Evolutionary conservation across 2,888 invertebrate species (phyloP), one percentile per base, ranked within the genome.

Genomic region (Octonoba sinensis): DNA sequence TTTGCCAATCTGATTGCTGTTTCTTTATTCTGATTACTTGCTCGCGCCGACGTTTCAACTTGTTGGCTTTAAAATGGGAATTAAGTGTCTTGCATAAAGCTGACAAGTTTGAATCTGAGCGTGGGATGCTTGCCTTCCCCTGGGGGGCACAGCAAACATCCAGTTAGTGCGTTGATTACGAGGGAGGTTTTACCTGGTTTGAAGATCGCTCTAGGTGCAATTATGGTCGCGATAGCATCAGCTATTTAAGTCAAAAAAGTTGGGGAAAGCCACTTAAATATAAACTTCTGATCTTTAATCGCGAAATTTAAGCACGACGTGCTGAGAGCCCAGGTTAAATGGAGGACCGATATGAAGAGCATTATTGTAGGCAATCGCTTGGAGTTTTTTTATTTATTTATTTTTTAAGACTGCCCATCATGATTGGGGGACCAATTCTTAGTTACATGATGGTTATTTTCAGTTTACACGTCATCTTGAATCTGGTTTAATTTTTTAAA

Each of bases 241-340:
- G 79, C 73, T 81, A 81, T 81, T 81, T 81, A 73, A 69, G 73
- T 46, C 73, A 56, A 69, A 67, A 73, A 81, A 81, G 79, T 64
- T 73, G 79, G 79, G 79, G 73, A 81, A 81, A 69, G 69, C 73
- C 73, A 81, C 79, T 81, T 81, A 81, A 81, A 69, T 74, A 73
- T 81, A 81, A 73, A 81, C 79, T 81, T 64, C 67, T 69, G 79
- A 81, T 81, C 79, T 81, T 81, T 73, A 81, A 81, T 81, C 79
- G 69, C 73, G 69, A 81, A 81, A 81, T 81, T 81, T 69, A 73
- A 54, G 79, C 79, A 81, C 79, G 79, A 81, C 60, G 56, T 36
- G 62, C 64, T 71, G 44, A 75, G 59, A 69, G 47, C 76, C 56
- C 66, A 79, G 79, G 79, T 81, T 81, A 73, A 81, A 73, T 67